Evolutionary conservation across 2,797 vertebrate species (phyloP).

Genomic region (Molossus molossus): DNA sequence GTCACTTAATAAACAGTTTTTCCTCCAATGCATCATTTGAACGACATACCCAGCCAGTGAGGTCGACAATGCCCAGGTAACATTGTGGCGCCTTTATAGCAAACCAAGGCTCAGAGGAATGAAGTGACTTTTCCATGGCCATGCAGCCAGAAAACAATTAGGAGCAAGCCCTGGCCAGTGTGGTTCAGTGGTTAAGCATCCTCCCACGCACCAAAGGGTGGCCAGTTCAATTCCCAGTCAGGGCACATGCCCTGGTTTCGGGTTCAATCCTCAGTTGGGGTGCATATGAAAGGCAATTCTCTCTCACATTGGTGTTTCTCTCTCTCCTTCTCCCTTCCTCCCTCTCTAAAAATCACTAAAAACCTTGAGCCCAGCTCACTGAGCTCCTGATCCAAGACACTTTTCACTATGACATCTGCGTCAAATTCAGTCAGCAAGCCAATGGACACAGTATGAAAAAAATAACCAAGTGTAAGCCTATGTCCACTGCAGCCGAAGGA

Average conservation of each 20-base stretch:
- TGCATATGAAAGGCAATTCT: too few species aligned
- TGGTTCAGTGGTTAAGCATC: too few species aligned
- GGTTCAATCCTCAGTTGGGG: too few species aligned
- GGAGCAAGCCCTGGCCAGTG: too few species aligned
- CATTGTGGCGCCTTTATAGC: background rate
- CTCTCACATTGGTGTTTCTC: too few species aligned
- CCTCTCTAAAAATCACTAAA: too few species aligned
- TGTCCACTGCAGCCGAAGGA: background rate
- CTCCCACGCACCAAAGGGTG: too few species aligned
- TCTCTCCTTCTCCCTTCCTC: too few species aligned
- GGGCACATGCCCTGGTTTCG: too few species aligned
- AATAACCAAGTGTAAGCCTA: background rate
- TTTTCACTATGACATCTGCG: background rate
- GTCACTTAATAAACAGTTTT: background rate
- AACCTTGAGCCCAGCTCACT: background rate
- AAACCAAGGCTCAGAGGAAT: background rate
- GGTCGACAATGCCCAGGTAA: fast-evolving
- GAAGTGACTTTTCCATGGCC: background rate
- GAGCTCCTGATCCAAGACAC: background rate
- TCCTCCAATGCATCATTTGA: background rate
- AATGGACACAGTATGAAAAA: background rate
- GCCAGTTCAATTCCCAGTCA: too few species aligned
- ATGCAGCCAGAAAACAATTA: background rate
- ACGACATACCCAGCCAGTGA: background rate
- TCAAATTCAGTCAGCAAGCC: background rate